Evolutionary conservation across 2,888 invertebrate genomes (phyloP), one percentile per base, ranked within the genome.

Genomic region (Chaetogeoica ovagalla): DNA sequence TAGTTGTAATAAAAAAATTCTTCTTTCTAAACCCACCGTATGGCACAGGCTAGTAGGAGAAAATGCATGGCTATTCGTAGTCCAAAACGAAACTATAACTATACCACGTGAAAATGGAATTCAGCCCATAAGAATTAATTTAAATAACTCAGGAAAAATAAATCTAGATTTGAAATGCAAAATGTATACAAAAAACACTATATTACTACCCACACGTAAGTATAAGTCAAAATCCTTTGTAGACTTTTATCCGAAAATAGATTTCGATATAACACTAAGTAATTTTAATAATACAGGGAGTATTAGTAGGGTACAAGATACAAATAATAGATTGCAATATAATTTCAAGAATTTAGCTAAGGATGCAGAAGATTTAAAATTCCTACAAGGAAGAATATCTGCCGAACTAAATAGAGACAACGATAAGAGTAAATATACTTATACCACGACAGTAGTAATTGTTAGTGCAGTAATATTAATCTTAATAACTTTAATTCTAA

Each of bases 1-100:
- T n/a, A 66, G 17, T n/a, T 66, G 66, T 21, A 43, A 39, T 9
- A 66, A n/a, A 43, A 66, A 66, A n/a, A 19, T 66, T 21, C 19
- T 66, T 5, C 9, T 39, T 43, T 43, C 39, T 8, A 39, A 43
- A 66, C 66, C 66, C 0, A 66, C 66, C 9, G 43, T 43, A 15
- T 66, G 66, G 66, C 66, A 66, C 66, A 66, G 43, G 43, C 39
- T 66, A 66, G n/a, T n/a, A n/a, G n/a, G n/a, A n/a, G n/a, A 66
- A 43, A 66, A 66, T 21, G 19, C 66, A 66, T 66, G 66, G 66
- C 19, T 66, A 19, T 66, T 43, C n/a, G 19, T 66, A 43, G n/a
- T n/a, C n/a, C n/a, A n/a, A n/a, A n/a, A n/a, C n/a, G n/a, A n/a
- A n/a, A n/a, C n/a, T n/a, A n/a, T 0, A 39, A 43, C 43, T 43